Evolutionary conservation across 2,113 vertebrate genomes (phyloP).

Genomic region (Mugil cephalus): DNA sequence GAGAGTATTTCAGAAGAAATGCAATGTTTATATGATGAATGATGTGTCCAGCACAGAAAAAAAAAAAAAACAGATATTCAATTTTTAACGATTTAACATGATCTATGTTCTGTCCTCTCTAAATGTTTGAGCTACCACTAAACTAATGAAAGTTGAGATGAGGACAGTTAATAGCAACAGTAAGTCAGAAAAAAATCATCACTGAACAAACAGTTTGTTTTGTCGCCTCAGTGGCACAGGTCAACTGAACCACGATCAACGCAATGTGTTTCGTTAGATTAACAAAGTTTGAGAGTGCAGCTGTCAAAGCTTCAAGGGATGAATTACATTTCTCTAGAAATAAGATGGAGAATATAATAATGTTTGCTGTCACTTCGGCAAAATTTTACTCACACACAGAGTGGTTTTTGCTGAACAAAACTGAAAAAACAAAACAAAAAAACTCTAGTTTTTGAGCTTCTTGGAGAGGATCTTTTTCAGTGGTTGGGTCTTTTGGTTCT

Average conservation of each 20-base stretch:
- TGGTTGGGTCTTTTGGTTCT: conserved; percentile 70
- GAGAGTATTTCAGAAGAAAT: conserved; percentile 14
- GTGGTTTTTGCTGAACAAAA: not conserved
- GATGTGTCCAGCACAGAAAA: conserved; percentile 74
- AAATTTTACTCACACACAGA: not conserved
- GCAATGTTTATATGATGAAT: conserved; percentile 34
- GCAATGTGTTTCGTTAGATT: too few species aligned
- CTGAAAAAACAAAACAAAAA: not conserved
- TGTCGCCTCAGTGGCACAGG: not conserved
- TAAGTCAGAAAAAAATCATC: too few species aligned
- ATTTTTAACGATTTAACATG: conserved; percentile 39
- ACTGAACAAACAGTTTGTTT: conserved; percentile 2
- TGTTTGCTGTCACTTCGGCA: not conserved
- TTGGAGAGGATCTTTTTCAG: conserved; percentile 76
- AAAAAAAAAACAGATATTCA: conserved; percentile 12
- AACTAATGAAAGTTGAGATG: not conserved
- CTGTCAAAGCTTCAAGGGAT: too few species aligned
- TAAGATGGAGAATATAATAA: too few species aligned
- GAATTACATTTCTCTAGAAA: too few species aligned
- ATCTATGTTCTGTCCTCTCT: conserved; percentile 11
- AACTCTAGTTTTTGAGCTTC: conserved; percentile 75
- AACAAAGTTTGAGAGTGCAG: too few species aligned
- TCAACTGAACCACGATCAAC: too few species aligned
- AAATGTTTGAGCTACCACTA: conserved; percentile 10
- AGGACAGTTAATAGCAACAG: not conserved